Conservation (phyloP, 1,140 invertebrate genomes). For the Calycopis cecrops region DNA sequence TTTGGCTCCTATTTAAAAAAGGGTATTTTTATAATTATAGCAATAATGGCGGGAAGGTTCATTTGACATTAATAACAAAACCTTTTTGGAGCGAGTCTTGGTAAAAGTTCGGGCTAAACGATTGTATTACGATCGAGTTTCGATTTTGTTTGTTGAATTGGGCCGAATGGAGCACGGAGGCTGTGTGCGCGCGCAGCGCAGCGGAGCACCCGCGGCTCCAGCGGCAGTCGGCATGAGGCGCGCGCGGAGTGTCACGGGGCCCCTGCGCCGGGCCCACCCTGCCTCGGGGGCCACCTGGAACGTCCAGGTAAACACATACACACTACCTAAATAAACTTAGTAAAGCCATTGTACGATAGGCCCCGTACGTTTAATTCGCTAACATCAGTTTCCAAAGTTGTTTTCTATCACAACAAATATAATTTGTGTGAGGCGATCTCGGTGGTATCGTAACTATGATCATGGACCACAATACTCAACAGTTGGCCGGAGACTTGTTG, state of each 20-base stretch:
- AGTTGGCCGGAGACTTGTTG: slow-evolving; percentile 68
- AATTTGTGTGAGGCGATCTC: not conserved
- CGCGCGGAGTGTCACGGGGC: slow-evolving; percentile 76
- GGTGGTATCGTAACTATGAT: slow-evolving; percentile 32
- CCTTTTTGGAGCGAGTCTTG: no score
- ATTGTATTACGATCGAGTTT: slow-evolving; percentile 40
- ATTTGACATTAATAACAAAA: no score
- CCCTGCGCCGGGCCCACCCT: slow-evolving; percentile 78
- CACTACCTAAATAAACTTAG: slow-evolving; percentile 16
- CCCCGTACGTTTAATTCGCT: not conserved
- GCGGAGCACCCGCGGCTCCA: slow-evolving; percentile 27
- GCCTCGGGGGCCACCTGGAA: slow-evolving; percentile 83
- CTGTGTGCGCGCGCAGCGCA: slow-evolving; percentile 58
- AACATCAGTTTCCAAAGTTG: not conserved
- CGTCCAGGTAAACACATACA: slow-evolving; percentile 76
- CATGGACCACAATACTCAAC: slow-evolving; percentile 49
- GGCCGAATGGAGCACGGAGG: slow-evolving; percentile 54
- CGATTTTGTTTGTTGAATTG: slow-evolving; percentile 56
- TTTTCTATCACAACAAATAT: not conserved
- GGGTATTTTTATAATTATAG: no score
- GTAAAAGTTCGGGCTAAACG: slow-evolving; percentile 29
- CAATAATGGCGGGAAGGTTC: no score
- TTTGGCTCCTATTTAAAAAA: no score
- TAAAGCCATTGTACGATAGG: not conserved
- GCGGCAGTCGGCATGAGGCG: slow-evolving; percentile 73